These are phyloP conservation scores for Antechinus stuartii DNA, from an alignment of 2,113 vertebrate species.

Conservation along the genomic window DNA sequence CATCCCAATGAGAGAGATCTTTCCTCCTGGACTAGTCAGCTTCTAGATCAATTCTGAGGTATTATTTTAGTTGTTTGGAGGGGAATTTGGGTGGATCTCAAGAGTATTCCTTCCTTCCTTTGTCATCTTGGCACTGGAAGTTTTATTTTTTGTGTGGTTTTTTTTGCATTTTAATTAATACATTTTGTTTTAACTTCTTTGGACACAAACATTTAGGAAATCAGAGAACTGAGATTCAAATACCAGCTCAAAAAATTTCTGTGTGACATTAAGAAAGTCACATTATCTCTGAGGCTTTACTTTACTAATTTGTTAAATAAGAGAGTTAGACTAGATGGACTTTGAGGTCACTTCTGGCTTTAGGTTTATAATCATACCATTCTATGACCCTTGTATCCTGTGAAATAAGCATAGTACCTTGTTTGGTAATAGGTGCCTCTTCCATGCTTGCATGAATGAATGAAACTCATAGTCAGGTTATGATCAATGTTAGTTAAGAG, in stretches of 20 bases:
- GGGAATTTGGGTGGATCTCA: no score
- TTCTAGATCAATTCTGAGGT: no score
- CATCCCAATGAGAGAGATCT: no score
- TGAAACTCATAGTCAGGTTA: background rate
- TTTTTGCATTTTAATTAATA: background rate
- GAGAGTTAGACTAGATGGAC: background rate
- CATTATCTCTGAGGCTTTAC: background rate
- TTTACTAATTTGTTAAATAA: background rate
- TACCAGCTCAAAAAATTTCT: background rate
- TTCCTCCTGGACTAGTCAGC: no score
- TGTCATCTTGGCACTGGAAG: no score
- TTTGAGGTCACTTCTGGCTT: background rate
- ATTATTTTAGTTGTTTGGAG: no score
- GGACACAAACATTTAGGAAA: background rate
- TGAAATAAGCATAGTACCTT: background rate
- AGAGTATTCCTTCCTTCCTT: no score
- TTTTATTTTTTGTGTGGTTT: no score
- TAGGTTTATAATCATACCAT: background rate
- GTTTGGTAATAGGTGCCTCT: background rate
- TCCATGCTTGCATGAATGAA: background rate
- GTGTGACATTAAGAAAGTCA: background rate
- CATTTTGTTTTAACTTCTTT: background rate
- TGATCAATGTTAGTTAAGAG: background rate
- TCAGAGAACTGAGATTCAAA: background rate
- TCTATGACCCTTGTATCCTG: background rate